Base-by-base conservation (phyloP, 37 sponge, comb jelly and placozoan genomes). In the Amphimedon queenslandica region DNA sequence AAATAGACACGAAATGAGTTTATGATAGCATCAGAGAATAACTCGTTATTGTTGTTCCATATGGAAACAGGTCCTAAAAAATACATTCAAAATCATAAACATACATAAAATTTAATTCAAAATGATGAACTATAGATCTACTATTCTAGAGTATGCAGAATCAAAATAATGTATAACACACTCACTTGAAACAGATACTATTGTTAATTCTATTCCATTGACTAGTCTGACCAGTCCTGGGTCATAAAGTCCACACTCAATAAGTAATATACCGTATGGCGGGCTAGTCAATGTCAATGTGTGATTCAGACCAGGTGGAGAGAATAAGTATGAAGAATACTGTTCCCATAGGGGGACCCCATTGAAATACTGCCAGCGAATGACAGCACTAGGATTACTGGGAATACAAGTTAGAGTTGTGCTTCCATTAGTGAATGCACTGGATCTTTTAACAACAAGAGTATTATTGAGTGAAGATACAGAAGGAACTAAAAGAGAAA, bases 1-100 rank as follows among this genome's bases (percentile, higher is more conserved):
- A 40, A 10, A 13, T 8, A 71, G 8, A 10, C 28, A 1, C 57
- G 1, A 32, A 28, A 71, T 13, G 10, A 24, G 63, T 74, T 74
- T 58, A 74, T 74, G 74, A 74, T 40, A n/a, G 74, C 37, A 36
- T 58, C 1, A 2, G 61, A 38, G 2, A 30, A 18, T 29, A 74
- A 23, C 74, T 58, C 74, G 11, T 38, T 55, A n/a, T 57, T 58
- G 34, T 74, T 3, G 39, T 74, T 74, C 40, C 57, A 36, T 2
- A 74, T 3, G 25, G 63, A n/a, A 2, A 74, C 74, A 20, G 74
- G 74, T 58, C 32, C 74, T 71, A 31, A 47, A 47, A 47, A 47
- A 13, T 24, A 63, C 28, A 34, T 65, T 65, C 8, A 69, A 5
- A 20, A 35, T 18, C 6, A 35, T 67, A 30, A 8, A 28, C 32